A percentile compares a stretch with the other conserved stretches of the same genome.
phyloP scores from a whole-genome alignment of 2,888 invertebrate genomes.

The Hydrotaea diabolus region DNA sequence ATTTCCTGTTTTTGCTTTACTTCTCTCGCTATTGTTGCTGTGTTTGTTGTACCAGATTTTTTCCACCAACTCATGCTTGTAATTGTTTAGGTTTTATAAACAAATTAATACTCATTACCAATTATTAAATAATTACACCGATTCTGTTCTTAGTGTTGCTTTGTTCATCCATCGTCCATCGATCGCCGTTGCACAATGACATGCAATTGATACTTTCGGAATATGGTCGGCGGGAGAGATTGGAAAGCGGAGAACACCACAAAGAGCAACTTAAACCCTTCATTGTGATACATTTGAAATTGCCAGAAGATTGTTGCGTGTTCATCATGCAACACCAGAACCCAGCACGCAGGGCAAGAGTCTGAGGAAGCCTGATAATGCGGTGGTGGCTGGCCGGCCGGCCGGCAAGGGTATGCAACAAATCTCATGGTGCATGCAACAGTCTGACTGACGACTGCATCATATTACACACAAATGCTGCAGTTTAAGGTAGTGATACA shows the following conservation, averaged over 20 bases:
- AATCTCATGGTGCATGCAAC: slow-evolving; percentile 22
- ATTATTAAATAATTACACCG: slow-evolving; percentile 54
- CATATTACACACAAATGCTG: slow-evolving; percentile 12
- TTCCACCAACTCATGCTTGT: slow-evolving; percentile 26
- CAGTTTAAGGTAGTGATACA: slow-evolving; percentile 33
- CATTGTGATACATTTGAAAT: slow-evolving; percentile 11
- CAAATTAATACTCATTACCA: slow-evolving; percentile 51
- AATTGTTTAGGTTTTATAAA: slow-evolving; percentile 40
- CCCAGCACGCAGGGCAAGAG: not conserved
- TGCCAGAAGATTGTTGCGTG: slow-evolving; percentile 24
- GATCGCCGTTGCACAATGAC: slow-evolving; percentile 25
- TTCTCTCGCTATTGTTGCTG: slow-evolving; percentile 19
- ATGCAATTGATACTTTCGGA: slow-evolving; percentile 45
- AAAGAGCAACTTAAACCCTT: slow-evolving; percentile 14
- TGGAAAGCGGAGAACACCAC: slow-evolving; percentile 17
- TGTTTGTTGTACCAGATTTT: not conserved
- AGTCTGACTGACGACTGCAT: not conserved
- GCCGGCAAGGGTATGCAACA: slow-evolving; percentile 21
- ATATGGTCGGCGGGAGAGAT: not conserved
- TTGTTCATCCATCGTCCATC: not conserved
- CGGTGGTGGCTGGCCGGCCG: not conserved
- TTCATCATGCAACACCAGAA: slow-evolving; percentile 3
- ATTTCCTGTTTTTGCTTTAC: not conserved
- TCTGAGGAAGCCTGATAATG: not conserved
- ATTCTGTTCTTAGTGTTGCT: slow-evolving; percentile 27